Base-by-base conservation (phyloP, 2,888 invertebrate genomes). In the Cacoxenus indagator region DNA sequence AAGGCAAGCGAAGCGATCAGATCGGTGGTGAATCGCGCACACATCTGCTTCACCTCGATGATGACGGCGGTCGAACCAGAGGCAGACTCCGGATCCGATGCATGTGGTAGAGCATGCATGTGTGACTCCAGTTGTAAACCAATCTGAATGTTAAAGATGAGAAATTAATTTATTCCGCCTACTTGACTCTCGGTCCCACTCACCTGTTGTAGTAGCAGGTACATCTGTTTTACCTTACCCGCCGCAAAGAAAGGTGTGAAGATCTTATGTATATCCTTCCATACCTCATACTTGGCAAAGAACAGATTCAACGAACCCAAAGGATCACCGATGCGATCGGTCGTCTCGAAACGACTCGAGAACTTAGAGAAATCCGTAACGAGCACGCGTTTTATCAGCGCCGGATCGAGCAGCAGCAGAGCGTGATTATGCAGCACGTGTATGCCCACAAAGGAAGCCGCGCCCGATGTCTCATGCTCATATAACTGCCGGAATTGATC, bases 1-100 rank as follows among this genome's bases (percentile, higher is more conserved):
- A 86, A 90, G 0, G 89, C 90, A 11, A 88, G 84, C 1, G 87
- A 87, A 1, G 87, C 87, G 54, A 90, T 89, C 0, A 90, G 78
- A 70, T 90, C 90, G 0, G 86, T 86, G 24, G 86, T 86, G 48
- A 85, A 87, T 0, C 85, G 78, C 0, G 86, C 85, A 31, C 84
- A 83, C 22, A 86, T 64, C 46, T 86, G 83, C 19, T 85, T 84
- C 0, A 85, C 73, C 48, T 87, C 87, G 1, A 70, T 71, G 64
- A 70, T 68, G 22, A 65, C 64, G 8, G 29, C 31, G 0, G 37
- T 31, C 1, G 11, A 24, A 24, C 54, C 69, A 6, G 48, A n/a
- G 17, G 70, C 67, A n/a, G n/a, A n/a, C n/a, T n/a, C n/a, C n/a
- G n/a, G n/a, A 3, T 6, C 59, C 0, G 29, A 37, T 17, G 75